phyloP scores from a whole-genome alignment of 2,113 vertebrate genomes.

The Rhineura floridana region DNA sequence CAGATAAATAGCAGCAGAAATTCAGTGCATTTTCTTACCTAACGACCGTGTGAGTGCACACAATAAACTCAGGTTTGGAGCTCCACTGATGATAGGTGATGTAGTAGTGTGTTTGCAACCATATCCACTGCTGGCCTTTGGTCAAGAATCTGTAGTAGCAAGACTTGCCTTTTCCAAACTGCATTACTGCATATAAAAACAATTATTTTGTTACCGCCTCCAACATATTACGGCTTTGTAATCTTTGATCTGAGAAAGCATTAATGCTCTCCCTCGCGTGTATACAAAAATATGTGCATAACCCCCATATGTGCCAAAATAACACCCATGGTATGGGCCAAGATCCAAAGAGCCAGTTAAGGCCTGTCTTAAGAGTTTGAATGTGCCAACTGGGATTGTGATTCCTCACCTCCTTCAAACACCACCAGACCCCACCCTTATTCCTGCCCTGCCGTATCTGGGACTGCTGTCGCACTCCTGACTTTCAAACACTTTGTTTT shows the following conservation, averaged over 20 bases:
- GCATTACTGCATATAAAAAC: constrained; percentile 78
- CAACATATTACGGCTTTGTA: background rate
- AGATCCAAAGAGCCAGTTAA: background rate
- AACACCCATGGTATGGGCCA: background rate
- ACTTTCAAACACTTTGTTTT: background rate
- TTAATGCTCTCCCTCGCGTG: too few species aligned
- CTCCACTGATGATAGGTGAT: constrained; percentile 94
- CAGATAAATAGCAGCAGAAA: background rate
- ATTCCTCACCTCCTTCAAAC: background rate
- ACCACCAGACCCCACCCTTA: background rate
- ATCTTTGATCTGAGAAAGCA: background rate
- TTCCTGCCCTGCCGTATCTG: background rate
- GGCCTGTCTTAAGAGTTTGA: background rate
- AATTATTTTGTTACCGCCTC: background rate
- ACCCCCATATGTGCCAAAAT: background rate
- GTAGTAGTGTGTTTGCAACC: constrained; percentile 89
- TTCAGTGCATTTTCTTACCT: constrained; percentile 70
- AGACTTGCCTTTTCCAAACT: constrained; percentile 90
- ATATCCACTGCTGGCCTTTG: constrained; percentile 90
- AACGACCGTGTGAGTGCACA: constrained; percentile 88
- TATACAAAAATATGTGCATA: background rate
- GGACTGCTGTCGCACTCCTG: background rate
- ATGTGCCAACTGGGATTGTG: too few species aligned
- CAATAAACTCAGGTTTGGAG: constrained; percentile 89
- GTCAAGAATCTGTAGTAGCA: constrained; percentile 90